Evolutionary conservation across 2,888 invertebrate genomes (phyloP), one percentile per base, ranked within the genome.

Genomic region (Rhimphoctona megacephalus): DNA sequence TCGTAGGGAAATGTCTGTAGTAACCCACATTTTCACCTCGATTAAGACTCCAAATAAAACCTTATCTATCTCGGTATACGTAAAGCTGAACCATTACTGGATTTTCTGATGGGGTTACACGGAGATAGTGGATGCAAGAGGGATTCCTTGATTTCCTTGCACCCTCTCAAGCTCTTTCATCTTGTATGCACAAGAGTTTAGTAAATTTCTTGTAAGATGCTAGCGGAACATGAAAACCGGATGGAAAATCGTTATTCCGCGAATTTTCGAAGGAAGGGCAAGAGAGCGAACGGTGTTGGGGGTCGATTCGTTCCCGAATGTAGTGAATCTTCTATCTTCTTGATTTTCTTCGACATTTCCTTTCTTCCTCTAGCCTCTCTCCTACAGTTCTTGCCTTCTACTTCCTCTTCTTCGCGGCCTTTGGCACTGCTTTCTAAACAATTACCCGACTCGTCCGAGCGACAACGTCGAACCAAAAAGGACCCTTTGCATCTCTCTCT

Each of bases 161-260:
- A 49, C 11, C 61, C 72, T 83, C 54, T 33, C 25, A 6, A 22
- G 57, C 19, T 67, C 74, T 46, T 74, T 74, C 33, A 67, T 57
- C 6, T 57, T 25, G 72, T 43, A n/a, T 57, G 30, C 17, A 17
- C 46, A 33, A 43, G 43, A 36, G 66, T 69, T 49, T n/a, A 22
- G 54, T 57, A 77, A 81, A 54, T 33, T 25, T 54, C 73, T 57
- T 57, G 66, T 43, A 66, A 81, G 43, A 72, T 52, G 30, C 49
- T 64, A 46, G 54, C n/a, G 81, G 73, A 70, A 85, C 52, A 76
- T 70, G 66, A 81, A 72, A 77, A 81, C n/a, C 73, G 54, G 81
- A 81, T 78, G 64, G 85, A 85, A 85, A 85, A 81, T 85, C 85
- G 85, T 85, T 85, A 85, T 78, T 81, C 66, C 49, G 49, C 36